Evolutionary conservation across 1,140 invertebrate species (phyloP).

Genomic region (Lasioglossum albipes): DNA sequence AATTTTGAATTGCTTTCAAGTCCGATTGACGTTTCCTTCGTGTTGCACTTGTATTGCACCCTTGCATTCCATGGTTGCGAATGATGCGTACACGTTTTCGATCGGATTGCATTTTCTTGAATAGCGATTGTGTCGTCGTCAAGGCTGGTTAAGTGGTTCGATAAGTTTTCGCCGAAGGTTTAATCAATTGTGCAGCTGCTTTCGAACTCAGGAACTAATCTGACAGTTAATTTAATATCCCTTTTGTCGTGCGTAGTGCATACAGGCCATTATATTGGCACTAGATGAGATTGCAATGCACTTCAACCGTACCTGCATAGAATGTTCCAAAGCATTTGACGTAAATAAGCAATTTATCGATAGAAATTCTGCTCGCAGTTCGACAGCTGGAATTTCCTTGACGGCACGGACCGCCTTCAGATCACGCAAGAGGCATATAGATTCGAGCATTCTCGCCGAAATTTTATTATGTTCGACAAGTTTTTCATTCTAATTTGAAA

Average conservation of each 20-base stretch:
- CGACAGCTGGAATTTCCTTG: constrained; percentile 24
- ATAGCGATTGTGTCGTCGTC: constrained; percentile 13
- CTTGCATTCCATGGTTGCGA: not conserved
- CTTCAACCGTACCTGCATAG: not conserved
- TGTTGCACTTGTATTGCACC: not conserved
- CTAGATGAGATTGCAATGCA: constrained; percentile 25
- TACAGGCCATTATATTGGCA: constrained; percentile 7
- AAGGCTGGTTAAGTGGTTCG: constrained; percentile 31
- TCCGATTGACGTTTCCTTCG: not conserved
- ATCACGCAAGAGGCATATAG: not conserved
- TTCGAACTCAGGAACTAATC: constrained; percentile 58
- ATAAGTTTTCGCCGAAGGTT: constrained; percentile 20
- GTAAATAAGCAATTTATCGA: constrained; percentile 45
- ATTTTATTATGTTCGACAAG: not conserved
- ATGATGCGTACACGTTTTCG: not conserved
- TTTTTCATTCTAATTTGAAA: too few relatives aligned
- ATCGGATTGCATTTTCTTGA: not conserved
- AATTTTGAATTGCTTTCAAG: too few relatives aligned
- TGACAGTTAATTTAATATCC: constrained; percentile 53
- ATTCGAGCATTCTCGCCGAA: not conserved
- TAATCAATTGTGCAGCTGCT: constrained; percentile 44
- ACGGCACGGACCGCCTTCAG: not conserved
- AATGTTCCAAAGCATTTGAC: constrained; percentile 36
- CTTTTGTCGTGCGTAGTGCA: constrained; percentile 36
- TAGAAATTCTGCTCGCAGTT: constrained; percentile 21